Conservation (phyloP, 1,140 invertebrate species). For the Cylas formicarius region DNA sequence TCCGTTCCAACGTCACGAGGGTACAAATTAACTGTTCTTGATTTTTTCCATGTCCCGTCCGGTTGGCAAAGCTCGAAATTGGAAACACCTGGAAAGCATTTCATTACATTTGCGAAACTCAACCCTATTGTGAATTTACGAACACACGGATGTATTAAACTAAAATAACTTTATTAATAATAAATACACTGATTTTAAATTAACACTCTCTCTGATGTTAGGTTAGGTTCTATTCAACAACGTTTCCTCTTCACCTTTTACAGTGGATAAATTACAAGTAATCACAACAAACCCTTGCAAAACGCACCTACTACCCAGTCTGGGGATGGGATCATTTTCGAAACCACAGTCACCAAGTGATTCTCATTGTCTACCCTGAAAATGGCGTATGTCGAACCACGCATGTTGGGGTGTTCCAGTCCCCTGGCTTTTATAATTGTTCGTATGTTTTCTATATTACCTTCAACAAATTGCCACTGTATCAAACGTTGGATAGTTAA, state of each 20-base stretch:
- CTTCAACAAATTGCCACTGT: too few relatives aligned
- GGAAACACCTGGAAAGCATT: conserved; percentile 56
- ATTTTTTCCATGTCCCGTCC: conserved; percentile 88
- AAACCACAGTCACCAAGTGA: conserved; percentile 88
- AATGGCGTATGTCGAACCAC: conserved; percentile 84
- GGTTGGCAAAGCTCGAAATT: conserved; percentile 81
- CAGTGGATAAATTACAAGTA: too few relatives aligned
- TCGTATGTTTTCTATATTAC: conserved; percentile 57
- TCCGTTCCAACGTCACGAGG: conserved; percentile 97
- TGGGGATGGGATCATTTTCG: conserved; percentile 91
- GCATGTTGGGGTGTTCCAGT: conserved; percentile 87
- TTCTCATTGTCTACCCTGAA: conserved; percentile 87
- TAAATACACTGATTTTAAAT: too few relatives aligned
- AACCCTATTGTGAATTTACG: not conserved
- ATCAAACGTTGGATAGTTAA: not conserved
- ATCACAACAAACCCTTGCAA: too few relatives aligned
- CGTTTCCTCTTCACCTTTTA: too few relatives aligned
- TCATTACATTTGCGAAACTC: not conserved
- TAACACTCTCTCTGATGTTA: too few relatives aligned
- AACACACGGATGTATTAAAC: too few relatives aligned
- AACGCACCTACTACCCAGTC: conserved; percentile 86
- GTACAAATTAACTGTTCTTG: conserved; percentile 80
- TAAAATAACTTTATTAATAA: too few relatives aligned
- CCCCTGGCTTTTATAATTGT: conserved; percentile 97
- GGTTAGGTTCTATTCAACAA: too few relatives aligned